phyloP scores from a whole-genome alignment of 2,888 invertebrate genomes.

The Lepas anatifera region DNA sequence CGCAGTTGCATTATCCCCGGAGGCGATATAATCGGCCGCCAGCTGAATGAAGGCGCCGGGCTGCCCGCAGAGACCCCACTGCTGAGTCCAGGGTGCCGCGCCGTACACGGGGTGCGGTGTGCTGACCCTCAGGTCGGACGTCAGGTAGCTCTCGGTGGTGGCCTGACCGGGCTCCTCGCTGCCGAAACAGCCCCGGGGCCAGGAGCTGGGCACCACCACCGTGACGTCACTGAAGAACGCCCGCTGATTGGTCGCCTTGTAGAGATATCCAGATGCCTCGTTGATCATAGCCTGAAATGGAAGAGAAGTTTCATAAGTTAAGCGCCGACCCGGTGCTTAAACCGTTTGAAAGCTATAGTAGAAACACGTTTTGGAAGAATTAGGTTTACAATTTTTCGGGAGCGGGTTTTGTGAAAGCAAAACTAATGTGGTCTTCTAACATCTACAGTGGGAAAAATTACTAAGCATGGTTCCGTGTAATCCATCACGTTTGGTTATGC shows the following conservation, averaged over 20 bases:
- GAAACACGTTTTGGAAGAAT: too few species aligned
- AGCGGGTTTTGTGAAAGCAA: too few species aligned
- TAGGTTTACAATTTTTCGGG: too few species aligned
- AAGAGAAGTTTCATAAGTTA: slow-evolving; percentile 20
- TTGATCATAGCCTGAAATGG: slow-evolving; percentile 42
- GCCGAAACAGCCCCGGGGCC: slow-evolving; percentile 37
- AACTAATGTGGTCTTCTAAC: too few species aligned
- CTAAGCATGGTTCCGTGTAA: too few species aligned
- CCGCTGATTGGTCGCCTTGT: slow-evolving; percentile 44
- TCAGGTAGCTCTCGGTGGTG: slow-evolving; percentile 16
- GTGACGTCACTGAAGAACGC: slow-evolving; percentile 45
- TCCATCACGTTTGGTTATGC: too few species aligned
- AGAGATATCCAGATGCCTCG: slow-evolving; percentile 44
- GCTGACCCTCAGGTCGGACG: slow-evolving; percentile 39
- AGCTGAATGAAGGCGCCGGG: slow-evolving; percentile 46
- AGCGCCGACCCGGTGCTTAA: too few species aligned
- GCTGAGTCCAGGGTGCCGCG: slow-evolving; percentile 46
- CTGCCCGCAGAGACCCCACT: slow-evolving; percentile 46
- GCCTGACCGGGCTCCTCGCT: slow-evolving; percentile 38
- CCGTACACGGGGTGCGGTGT: slow-evolving; percentile 40
- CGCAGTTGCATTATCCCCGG: slow-evolving; percentile 17
- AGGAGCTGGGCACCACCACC: slow-evolving; percentile 46
- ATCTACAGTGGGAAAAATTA: too few species aligned
- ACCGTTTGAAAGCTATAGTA: too few species aligned
- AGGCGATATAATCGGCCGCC: slow-evolving; percentile 28